Evolutionary conservation across 2,113 vertebrate genomes (phyloP), one percentile per base, ranked within the genome.

Genomic region (Pelusios castaneus): DNA sequence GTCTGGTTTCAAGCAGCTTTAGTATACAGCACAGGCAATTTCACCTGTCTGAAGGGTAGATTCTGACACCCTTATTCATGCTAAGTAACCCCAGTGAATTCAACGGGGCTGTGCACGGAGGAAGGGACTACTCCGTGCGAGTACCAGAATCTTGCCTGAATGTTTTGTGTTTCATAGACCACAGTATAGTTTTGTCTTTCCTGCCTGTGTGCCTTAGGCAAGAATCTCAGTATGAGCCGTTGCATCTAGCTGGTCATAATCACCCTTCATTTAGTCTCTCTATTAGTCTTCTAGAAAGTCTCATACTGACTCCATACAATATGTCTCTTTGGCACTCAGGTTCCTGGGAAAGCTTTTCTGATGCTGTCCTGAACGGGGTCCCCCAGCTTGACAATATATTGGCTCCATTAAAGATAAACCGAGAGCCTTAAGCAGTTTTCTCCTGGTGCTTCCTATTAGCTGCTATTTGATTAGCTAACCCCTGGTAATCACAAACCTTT

Each of bases 401-500:
- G 91, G 80, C 95, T 3, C n/a, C 0, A 2, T 88, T 93, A 90
- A 27, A 25, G 82, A 56, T 85, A 52, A 34, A 92, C 92, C 90
- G 70, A 84, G 84, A 86, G 80, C 89, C 70, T 87, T 88, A 85
- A 95, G 89, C 82, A 3, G 87, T 95, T 95, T 87, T 54, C 77
- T 95, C 82, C 89, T 91, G 82, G 83, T 96, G 82, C 93, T 94
- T 97, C 77, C 73, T 86, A 89, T 93, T 93, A 94, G 84, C 80
- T 95, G 84, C 82, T 95, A 77, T 97, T 95, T 97, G 95, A 94
- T 94, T 90, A 95, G 94, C 91, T 97, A 90, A 85, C 77, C 67
- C 81, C 56, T 84, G 73, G 56, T 93, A 95, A 93, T 97, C 91
- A 47, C 95, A 89, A 95, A 93, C 82, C 2, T 0, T 91, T 95